Base-by-base conservation (phyloP, 2,888 invertebrate species). In the Lithophane semibrunnea region DNA sequence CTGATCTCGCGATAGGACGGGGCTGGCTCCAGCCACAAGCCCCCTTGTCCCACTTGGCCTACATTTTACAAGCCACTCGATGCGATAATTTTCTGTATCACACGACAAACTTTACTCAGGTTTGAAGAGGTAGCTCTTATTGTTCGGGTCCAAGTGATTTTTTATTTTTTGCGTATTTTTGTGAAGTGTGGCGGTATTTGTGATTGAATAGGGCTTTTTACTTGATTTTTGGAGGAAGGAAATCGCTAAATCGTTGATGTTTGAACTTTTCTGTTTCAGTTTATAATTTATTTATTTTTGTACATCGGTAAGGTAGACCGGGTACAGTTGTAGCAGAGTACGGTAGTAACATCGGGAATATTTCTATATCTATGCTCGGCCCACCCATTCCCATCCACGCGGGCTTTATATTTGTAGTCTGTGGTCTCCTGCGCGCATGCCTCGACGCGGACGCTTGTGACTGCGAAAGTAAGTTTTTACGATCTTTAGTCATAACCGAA, bases 71-170 rank as follows among this genome's bases (percentile, higher is more conserved):
- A 75, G 75, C 74, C 78, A 74, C 88, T 89, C 79, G 78, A 88
- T 82, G 73, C 87, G 87, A 89, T 88, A 86, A 90, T 88, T 89
- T 88, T 88, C 87, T 88, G 88, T 91, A 88, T 88, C 88, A 88
- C 81, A 79, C 82, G 78, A 86, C 89, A 90, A 88, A 86, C 84
- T 86, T 88, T 86, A 79, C 83, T 70, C 77, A 77, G 77, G 73
- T 58, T n/a, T 77, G 10, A n/a, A 85, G 80, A 58, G 80, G 64
- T n/a, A 63, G 42, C 78, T 73, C 82, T 87, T 75, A 61, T 68
- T 64, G 73, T 80, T 77, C 74, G 75, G 78, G 60, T 52, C 56
- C 12, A 64, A 83, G 83, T 72, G 76, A 65, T 70, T 85, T 85
- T 82, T 82, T 71, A 68, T 77, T 60, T 85, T 60, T 77, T 77